Evolutionary conservation across 2,113 vertebrate genomes (phyloP).

Genomic region (Origma solitaria): DNA sequence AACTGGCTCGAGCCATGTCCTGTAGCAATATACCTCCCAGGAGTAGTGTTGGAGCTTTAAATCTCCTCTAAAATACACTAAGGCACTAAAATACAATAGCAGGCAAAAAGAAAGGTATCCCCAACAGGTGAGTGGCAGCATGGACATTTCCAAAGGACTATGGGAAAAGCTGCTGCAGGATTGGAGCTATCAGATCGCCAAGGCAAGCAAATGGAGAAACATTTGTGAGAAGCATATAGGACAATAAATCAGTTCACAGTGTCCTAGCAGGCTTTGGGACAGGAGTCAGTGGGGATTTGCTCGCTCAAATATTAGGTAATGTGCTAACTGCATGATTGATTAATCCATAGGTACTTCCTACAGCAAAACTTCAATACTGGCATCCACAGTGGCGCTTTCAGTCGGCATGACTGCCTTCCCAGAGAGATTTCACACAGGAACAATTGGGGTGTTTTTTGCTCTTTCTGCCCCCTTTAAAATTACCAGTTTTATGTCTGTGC

Average conservation of each 20-base stretch:
- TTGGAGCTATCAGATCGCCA: neutral
- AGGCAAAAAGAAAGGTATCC: neutral
- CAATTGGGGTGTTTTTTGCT: accelerated
- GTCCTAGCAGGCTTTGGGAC: neutral
- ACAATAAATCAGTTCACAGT: neutral
- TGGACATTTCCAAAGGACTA: neutral
- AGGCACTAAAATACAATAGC: neutral
- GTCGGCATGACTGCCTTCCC: neutral
- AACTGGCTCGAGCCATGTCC: neutral
- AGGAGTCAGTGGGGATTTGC: neutral
- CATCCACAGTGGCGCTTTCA: neutral
- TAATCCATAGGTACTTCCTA: neutral
- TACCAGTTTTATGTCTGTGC: neutral
- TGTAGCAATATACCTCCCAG: neutral
- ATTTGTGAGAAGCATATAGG: neutral
- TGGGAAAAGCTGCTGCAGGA: neutral
- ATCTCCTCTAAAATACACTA: neutral
- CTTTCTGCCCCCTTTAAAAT: neutral
- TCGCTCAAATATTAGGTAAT: neutral
- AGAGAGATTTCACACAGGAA: neutral
- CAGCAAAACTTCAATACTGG: neutral
- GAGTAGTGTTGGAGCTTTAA: neutral
- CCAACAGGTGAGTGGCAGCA: neutral
- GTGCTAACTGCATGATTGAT: neutral
- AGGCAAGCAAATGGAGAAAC: neutral